phyloP scores from a whole-genome alignment of 2,797 vertebrate genomes.

The Phataginus tricuspis region DNA sequence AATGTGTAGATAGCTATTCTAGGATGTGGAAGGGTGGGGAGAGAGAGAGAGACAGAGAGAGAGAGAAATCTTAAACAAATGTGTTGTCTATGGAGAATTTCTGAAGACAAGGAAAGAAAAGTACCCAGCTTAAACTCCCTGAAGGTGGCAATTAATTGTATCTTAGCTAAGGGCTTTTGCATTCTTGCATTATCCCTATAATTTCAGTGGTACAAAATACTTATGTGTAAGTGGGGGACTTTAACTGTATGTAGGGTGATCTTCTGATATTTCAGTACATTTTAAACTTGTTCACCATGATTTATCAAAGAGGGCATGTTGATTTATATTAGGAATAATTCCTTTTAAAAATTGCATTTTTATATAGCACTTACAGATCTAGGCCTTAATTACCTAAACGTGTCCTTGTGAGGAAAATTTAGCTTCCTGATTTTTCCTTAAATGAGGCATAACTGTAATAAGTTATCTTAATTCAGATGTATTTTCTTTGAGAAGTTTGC shows the following conservation, averaged over 20 bases:
- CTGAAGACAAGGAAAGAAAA: neutral
- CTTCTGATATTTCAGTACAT: neutral
- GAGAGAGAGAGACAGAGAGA: neutral
- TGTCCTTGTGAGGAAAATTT: neutral
- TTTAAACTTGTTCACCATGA: neutral
- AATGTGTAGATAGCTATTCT: neutral
- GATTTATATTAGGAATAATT: neutral
- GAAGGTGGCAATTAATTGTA: neutral
- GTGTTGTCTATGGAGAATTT: neutral
- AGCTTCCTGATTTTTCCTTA: neutral
- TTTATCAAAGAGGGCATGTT: neutral
- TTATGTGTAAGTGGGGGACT: neutral
- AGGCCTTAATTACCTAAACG: neutral
- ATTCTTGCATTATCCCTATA: neutral
- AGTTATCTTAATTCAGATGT: neutral
- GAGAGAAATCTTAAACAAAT: neutral
- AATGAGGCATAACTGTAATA: neutral
- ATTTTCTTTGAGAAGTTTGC: constrained; percentile 42
- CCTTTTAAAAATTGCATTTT: neutral
- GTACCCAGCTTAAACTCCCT: neutral
- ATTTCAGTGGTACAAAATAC: neutral
- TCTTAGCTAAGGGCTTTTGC: neutral
- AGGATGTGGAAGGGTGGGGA: no score
- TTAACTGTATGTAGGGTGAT: neutral
- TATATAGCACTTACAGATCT: neutral